These are phyloP conservation scores for Ptychochromis oligacanthus DNA, from an alignment of 2,113 vertebrate genomes.

Conservation along the genomic window DNA sequence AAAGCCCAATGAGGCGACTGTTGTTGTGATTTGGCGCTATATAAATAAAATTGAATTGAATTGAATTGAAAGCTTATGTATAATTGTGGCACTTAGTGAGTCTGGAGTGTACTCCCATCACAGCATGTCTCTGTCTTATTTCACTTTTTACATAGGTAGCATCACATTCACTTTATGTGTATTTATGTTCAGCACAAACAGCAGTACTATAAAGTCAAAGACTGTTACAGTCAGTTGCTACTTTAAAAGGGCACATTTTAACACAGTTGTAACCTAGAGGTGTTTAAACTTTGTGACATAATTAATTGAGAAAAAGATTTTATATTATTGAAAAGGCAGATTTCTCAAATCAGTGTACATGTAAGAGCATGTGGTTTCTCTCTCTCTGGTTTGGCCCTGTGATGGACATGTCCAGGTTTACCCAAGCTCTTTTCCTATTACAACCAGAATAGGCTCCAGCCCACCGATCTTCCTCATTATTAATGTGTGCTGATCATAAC, in stretches of 20 bases:
- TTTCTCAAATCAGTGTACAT: background rate
- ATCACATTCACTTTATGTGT: no score
- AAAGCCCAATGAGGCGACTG: no score
- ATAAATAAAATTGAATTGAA: no score
- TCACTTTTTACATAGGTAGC: no score
- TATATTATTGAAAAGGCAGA: background rate
- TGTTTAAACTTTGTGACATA: background rate
- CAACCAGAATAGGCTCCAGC: rapidly evolving
- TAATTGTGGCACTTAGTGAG: no score
- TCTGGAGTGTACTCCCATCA: no score
- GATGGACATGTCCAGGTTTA: background rate
- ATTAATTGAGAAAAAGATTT: background rate
- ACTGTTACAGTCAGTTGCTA: no score
- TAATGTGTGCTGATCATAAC: background rate
- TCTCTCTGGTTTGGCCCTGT: background rate
- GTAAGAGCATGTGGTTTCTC: background rate
- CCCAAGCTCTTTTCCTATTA: background rate
- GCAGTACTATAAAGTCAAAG: no score
- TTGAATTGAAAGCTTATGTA: no score
- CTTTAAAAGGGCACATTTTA: background rate
- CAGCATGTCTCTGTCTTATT: no score
- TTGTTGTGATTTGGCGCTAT: no score
- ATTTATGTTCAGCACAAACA: no score
- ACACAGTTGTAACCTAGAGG: background rate
- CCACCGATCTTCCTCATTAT: background rate